Evolutionary conservation across 1,140 invertebrate species (phyloP).

Genomic region (Heterodera carotae): DNA sequence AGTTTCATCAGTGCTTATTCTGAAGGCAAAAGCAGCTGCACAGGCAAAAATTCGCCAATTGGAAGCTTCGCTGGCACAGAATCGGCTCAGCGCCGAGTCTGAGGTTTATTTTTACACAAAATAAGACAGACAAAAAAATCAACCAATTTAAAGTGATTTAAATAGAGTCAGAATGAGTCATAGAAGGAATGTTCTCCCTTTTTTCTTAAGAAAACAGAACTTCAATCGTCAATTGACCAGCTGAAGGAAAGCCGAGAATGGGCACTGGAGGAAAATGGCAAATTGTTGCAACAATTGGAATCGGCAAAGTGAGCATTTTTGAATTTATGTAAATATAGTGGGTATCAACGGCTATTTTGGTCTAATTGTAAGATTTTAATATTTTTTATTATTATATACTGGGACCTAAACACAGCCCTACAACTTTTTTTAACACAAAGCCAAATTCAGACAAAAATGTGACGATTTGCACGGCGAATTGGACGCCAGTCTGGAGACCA

Average conservation of each 20-base stretch:
- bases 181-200: neutral
- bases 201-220: constrained; percentile 44
- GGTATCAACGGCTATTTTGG: too few species aligned
- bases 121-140: too few species aligned
- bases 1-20: constrained; percentile 27
- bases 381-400: too few species aligned
- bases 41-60: constrained; percentile 60
- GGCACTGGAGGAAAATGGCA: constrained; percentile 55
- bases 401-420: too few species aligned
- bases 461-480: constrained; percentile 55
- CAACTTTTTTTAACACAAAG: neutral
- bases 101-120: constrained; percentile 22
- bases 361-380: too few species aligned
- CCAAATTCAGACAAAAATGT: constrained; percentile 49
- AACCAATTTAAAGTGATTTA: too few species aligned
- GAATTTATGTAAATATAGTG: too few species aligned
- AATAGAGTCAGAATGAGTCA: too few species aligned
- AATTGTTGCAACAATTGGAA: constrained; percentile 55
- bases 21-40: constrained; percentile 58
- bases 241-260: constrained; percentile 59
- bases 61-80: constrained; percentile 38
- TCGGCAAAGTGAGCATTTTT: constrained; percentile 43
- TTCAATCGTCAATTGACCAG: constrained; percentile 49
- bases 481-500: constrained; percentile 44
- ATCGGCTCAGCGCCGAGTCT: constrained; percentile 26